Evolutionary conservation across 2,113 vertebrate species (phyloP).

Genomic region (Carollia perspicillata): DNA sequence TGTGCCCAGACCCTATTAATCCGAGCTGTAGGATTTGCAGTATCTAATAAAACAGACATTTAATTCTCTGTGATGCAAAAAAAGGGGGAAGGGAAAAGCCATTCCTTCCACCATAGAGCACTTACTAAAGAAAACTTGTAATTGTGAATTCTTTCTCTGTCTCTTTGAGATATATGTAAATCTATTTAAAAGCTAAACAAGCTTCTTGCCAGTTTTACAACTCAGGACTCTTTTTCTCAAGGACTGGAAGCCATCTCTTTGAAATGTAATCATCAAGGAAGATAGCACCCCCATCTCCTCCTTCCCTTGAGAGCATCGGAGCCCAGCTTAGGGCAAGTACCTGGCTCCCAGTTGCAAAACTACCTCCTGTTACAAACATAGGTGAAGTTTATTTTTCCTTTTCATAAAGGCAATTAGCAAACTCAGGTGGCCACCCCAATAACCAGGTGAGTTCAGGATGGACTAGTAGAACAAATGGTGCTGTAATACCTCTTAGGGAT

Average conservation of each 20-base stretch:
- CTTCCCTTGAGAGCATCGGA: background rate
- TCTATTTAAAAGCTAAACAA: background rate
- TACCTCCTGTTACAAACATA: background rate
- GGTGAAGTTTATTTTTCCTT: background rate
- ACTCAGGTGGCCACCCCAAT: background rate
- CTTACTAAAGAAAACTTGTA: background rate
- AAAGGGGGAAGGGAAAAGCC: fast-evolving
- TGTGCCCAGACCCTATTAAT: background rate
- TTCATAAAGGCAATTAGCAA: background rate
- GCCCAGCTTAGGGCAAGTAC: background rate
- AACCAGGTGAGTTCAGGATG: background rate
- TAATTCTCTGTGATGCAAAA: background rate
- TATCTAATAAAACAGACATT: background rate
- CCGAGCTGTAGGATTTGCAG: background rate
- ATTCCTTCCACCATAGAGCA: background rate
- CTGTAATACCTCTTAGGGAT: background rate
- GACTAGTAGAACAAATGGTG: background rate
- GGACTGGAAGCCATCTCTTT: background rate
- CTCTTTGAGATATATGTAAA: background rate
- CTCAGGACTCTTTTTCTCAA: background rate
- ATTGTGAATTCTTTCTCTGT: background rate
- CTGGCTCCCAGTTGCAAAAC: background rate
- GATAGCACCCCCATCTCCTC: background rate
- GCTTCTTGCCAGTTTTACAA: background rate
- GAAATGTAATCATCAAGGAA: background rate